Conservation (phyloP, 2,888 invertebrate genomes). For the Scelioninae gen. 1 region DNA sequence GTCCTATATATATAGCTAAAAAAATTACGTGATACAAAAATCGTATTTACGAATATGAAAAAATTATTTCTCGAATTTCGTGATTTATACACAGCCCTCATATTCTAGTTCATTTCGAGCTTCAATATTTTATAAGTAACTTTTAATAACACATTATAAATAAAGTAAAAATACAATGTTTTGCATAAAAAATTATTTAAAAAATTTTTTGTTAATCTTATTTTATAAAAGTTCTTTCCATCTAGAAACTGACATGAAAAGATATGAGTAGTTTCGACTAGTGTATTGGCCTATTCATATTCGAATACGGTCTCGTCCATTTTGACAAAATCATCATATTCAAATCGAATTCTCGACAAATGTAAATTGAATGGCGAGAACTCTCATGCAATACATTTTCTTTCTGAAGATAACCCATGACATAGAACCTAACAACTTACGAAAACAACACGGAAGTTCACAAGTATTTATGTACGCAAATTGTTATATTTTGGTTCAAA, state of each 20-base stretch:
- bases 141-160: slow-evolving; percentile 6
- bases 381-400: slow-evolving; percentile 14
- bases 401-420: slow-evolving; percentile 9
- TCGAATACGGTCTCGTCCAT: slow-evolving; percentile 35
- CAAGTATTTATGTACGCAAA: slow-evolving; percentile 22
- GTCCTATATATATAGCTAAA: no score
- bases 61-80: neutral
- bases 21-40: no score
- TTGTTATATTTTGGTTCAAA: no score
- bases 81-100: neutral
- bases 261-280: slow-evolving; percentile 9
- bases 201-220: slow-evolving; percentile 34
- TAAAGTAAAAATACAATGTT: slow-evolving; percentile 16
- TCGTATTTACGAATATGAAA: no score
- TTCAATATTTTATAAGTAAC: neutral
- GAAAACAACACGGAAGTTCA: slow-evolving; percentile 8
- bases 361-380: slow-evolving; percentile 35
- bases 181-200: neutral
- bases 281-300: slow-evolving; percentile 40
- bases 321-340: slow-evolving; percentile 55
- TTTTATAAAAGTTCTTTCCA: slow-evolving; percentile 9
- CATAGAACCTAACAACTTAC: slow-evolving; percentile 17
- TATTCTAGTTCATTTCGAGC: slow-evolving; percentile 6
- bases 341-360: slow-evolving; percentile 35
- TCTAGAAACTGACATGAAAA: neutral